These are phyloP conservation scores for Chelon auratus DNA, from an alignment of 2,797 vertebrate genomes.

Conservation along the genomic window DNA sequence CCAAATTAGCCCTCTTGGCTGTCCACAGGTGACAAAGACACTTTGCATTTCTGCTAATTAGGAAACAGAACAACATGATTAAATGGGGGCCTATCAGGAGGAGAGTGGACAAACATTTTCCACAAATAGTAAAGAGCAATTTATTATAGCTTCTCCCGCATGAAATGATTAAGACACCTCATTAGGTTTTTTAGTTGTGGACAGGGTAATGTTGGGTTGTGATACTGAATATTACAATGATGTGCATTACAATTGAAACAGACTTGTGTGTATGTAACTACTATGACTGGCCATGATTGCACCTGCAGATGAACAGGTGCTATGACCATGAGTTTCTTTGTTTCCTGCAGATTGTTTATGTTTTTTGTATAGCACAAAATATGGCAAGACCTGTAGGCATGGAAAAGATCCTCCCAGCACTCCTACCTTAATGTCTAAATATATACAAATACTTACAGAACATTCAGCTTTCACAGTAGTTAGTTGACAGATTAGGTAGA, in stretches of 20 bases:
- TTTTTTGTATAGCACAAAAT: constrained; percentile 32
- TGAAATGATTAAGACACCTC: constrained; percentile 74
- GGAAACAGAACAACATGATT: constrained; percentile 87
- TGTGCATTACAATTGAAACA: constrained; percentile 56
- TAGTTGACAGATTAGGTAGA: constrained; percentile 9
- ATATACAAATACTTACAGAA: constrained; percentile 12
- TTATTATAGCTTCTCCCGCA: constrained; percentile 72
- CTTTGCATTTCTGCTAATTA: constrained; percentile 88
- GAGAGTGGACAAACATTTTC: constrained; percentile 79
- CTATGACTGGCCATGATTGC: constrained; percentile 10
- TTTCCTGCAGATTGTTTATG: constrained; percentile 36
- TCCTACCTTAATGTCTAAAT: not conserved
- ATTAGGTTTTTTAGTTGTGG: constrained; percentile 66
- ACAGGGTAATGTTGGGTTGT: constrained; percentile 53
- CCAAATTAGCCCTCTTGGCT: constrained; percentile 89
- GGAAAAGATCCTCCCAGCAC: not conserved
- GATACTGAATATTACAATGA: constrained; percentile 57
- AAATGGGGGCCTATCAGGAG: constrained; percentile 79
- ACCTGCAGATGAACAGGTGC: constrained; percentile 45
- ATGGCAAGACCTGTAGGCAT: not conserved
- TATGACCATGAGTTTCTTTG: constrained; percentile 26
- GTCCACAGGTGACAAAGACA: constrained; percentile 89
- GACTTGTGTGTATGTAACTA: constrained; percentile 19
- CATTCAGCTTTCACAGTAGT: constrained; percentile 15
- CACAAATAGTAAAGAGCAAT: constrained; percentile 76